A percentile compares a stretch with the other conserved stretches of the same genome.
Conservation (phyloP, 2,797 vertebrate species). For the Notamacropus eugenii region DNA sequence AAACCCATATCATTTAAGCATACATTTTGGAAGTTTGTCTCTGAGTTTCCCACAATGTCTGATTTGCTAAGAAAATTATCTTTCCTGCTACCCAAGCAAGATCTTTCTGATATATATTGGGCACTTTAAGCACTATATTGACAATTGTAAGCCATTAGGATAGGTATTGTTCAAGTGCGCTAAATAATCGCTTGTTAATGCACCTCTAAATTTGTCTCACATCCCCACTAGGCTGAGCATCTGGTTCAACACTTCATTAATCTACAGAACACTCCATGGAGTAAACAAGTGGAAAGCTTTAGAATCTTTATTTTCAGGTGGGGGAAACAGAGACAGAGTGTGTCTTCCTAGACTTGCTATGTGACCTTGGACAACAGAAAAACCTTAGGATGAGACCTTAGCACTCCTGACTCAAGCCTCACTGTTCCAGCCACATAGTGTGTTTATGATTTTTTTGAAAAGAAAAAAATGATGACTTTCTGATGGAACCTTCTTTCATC, state of each 20-base stretch:
- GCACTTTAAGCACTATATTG: background rate
- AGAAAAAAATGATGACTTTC: background rate
- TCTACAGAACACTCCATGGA: background rate
- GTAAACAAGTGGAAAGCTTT: background rate
- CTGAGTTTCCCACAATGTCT: background rate
- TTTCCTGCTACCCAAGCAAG: background rate
- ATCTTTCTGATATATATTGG: background rate
- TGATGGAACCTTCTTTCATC: background rate
- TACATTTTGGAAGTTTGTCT: background rate
- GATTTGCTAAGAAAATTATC: background rate
- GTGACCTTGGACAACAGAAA: background rate
- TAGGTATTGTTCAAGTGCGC: background rate
- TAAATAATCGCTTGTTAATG: background rate
- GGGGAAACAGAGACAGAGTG: background rate
- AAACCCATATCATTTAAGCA: background rate
- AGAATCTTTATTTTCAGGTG: background rate
- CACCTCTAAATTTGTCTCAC: background rate
- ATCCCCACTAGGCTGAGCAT: conserved; percentile 2
- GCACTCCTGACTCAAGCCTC: background rate
- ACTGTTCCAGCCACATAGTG: background rate
- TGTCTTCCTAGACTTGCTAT: background rate
- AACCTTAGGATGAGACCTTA: background rate
- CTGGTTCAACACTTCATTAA: conserved; percentile 3
- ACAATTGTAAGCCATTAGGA: background rate
- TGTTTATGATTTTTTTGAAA: no score